A percentile compares a stretch with the other conserved stretches of the same genome.
Conservation (phyloP, 2,888 invertebrate species). For the Tipula lateralis region DNA sequence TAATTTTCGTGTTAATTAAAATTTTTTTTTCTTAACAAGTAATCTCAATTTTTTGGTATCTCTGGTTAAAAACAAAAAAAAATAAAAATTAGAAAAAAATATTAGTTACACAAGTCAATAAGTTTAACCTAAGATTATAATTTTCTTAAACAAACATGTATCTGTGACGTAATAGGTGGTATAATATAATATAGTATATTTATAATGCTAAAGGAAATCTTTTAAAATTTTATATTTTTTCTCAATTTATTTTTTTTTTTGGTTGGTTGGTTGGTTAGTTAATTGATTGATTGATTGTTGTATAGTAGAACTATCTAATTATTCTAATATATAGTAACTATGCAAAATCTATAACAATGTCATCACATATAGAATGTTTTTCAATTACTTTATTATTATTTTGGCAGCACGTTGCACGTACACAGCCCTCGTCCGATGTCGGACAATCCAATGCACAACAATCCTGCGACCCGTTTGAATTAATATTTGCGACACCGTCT, state of each 20-base stretch:
- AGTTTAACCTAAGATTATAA: not conserved
- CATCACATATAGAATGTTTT: conserved; percentile 20
- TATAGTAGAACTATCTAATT: not conserved
- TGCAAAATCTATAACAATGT: conserved; percentile 25
- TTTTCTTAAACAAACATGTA: not conserved
- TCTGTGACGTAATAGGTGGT: not conserved
- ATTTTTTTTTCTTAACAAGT: not conserved
- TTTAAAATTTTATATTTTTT: not conserved
- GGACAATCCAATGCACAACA: conserved; percentile 84
- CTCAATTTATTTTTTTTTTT: not conserved
- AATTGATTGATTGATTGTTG: not conserved
- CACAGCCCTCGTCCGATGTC: conserved; percentile 74
- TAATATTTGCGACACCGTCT: conserved; percentile 47
- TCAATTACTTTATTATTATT: conserved; percentile 47
- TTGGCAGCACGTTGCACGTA: conserved; percentile 79
- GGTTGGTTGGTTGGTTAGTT: not conserved
- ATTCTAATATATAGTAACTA: not conserved
- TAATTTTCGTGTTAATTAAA: not conserved
- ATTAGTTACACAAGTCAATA: not conserved
- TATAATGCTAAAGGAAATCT: not conserved
- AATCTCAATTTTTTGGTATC: not conserved
- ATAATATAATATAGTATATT: not conserved
- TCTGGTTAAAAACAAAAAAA: not conserved
- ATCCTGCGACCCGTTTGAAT: conserved; percentile 53
- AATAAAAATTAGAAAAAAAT: not conserved